These are phyloP conservation scores for Astyanax mexicanus DNA, from an alignment of 2,797 vertebrate genomes.

Conservation along the genomic window DNA sequence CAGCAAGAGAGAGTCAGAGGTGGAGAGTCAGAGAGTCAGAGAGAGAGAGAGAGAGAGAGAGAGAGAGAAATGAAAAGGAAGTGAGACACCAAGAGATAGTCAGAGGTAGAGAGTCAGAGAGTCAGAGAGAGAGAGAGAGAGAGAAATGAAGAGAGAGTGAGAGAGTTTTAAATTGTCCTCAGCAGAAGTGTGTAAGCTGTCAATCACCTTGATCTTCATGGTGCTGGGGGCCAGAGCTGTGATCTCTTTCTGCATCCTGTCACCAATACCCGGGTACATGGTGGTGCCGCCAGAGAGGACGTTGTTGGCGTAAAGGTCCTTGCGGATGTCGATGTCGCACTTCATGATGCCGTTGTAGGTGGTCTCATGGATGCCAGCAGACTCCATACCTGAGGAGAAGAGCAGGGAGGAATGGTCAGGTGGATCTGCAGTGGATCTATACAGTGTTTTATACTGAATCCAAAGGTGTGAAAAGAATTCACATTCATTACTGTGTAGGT, in stretches of 20 bases:
- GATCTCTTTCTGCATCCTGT: constrained; percentile 99
- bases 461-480: too few relatives aligned
- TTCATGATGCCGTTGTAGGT: constrained; percentile 99
- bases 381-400: constrained; percentile 90
- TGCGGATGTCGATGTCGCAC: constrained; percentile 97
- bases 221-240: constrained; percentile 97
- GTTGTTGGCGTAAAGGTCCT: constrained; percentile 97
- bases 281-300: constrained; percentile 97
- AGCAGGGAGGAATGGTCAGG: too few relatives aligned
- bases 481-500: too few relatives aligned
- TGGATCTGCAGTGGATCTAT: too few relatives aligned
- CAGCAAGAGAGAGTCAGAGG: too few relatives aligned
- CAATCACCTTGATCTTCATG: constrained; percentile 98
- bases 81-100: too few relatives aligned
- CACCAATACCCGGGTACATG: constrained; percentile 98
- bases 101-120: background rate
- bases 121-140: background rate
- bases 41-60: background rate
- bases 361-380: constrained; percentile 96
- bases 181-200: background rate
- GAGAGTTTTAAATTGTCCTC: too few relatives aligned
- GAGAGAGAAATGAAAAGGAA: background rate
- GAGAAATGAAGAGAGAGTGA: background rate
- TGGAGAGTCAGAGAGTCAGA: too few relatives aligned
- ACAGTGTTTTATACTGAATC: too few relatives aligned